A percentile compares a stretch with the other conserved stretches of the same genome.
These are phyloP conservation scores for Microchrysa polita DNA, from an alignment of 2,888 invertebrate species.

Conservation along the genomic window DNA sequence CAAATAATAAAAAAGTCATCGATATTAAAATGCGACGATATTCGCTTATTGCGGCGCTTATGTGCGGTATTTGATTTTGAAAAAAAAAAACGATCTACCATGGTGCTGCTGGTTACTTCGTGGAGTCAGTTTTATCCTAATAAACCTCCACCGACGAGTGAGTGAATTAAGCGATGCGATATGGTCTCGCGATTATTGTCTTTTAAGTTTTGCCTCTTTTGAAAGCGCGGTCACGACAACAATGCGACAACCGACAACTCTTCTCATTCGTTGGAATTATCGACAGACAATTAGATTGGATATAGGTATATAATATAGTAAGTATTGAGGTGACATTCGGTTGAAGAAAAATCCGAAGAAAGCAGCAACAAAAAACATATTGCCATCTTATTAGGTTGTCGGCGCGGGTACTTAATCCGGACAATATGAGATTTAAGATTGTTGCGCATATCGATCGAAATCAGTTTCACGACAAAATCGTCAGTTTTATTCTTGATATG, in stretches of 20 bases:
- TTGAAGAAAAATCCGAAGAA: conserved; percentile 4
- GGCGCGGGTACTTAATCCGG: neutral
- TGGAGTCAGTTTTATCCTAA: too few species aligned
- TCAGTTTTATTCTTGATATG: conserved; percentile 36
- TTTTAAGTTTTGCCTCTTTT: conserved; percentile 9
- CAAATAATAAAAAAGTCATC: conserved; percentile 30
- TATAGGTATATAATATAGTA: too few species aligned
- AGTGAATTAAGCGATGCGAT: conserved; percentile 26
- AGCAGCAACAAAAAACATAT: too few species aligned
- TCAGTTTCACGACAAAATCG: conserved; percentile 33
- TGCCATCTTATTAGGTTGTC: neutral
- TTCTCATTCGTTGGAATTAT: conserved; percentile 21
- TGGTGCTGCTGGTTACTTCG: too few species aligned
- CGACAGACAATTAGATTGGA: conserved; percentile 25
- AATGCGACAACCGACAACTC: too few species aligned
- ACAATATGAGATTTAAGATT: conserved; percentile 11
- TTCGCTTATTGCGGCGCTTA: neutral
- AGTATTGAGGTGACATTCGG: conserved; percentile 38
- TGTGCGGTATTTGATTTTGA: neutral
- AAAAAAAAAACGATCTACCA: neutral
- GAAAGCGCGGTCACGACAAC: conserved; percentile 33
- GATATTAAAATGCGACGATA: conserved; percentile 12
- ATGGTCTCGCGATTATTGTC: conserved; percentile 25
- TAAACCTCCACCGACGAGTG: too few species aligned
- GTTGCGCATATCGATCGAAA: conserved; percentile 8